Evolutionary conservation across 1,140 invertebrate genomes (phyloP).

Genomic region (Chelonus insularis): DNA sequence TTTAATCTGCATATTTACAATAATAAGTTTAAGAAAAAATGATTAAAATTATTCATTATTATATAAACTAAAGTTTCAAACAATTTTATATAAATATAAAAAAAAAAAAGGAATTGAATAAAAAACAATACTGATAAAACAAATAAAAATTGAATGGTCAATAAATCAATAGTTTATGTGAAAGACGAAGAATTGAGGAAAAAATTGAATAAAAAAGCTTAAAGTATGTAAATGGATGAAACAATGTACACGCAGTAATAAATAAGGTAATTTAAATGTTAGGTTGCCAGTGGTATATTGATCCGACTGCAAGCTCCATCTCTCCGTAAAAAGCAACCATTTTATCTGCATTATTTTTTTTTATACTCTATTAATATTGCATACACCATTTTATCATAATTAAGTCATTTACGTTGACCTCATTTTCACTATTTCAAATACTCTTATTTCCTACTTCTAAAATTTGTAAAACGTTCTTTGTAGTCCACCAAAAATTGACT

Average conservation of each 20-base stretch:
- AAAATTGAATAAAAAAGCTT: neutral
- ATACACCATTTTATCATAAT: too few relatives aligned
- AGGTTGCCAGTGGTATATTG: constrained; percentile 47
- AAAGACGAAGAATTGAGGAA: neutral
- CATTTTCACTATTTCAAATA: neutral
- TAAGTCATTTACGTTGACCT: too few relatives aligned
- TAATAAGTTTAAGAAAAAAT: too few relatives aligned
- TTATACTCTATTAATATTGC: neutral
- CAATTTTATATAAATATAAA: too few relatives aligned
- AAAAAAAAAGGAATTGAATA: too few relatives aligned
- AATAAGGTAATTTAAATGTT: constrained; percentile 48
- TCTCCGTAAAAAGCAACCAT: constrained; percentile 25
- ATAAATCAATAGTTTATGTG: neutral
- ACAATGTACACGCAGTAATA: constrained; percentile 30
- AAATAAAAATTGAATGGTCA: neutral
- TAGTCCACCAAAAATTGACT: neutral
- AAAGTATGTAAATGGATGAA: neutral
- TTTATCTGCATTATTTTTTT: neutral
- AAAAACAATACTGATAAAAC: neutral
- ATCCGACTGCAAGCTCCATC: constrained; percentile 40
- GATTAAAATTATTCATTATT: neutral
- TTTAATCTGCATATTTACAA: too few relatives aligned
- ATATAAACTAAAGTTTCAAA: too few relatives aligned
- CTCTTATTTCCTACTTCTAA: neutral
- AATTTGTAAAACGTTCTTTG: too few relatives aligned